Evolutionary conservation across 1,140 invertebrate genomes (phyloP), one percentile per base, ranked within the genome.

Genomic region (Agrilus planipennis): DNA sequence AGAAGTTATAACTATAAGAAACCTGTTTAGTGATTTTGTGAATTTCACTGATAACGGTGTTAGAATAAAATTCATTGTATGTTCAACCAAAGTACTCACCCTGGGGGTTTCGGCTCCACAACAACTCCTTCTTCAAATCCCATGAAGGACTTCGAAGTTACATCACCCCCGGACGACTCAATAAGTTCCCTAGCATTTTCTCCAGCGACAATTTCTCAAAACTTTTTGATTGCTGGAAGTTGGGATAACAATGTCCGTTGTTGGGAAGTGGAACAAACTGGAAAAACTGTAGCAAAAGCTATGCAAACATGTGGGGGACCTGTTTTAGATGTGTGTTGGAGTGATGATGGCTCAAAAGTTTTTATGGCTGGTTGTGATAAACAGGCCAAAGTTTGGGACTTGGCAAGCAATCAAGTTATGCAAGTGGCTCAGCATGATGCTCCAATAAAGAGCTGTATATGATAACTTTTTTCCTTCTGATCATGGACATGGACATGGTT

Each of bases 361-460:
- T 47, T 30, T 41, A 93, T 96, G 72, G 94, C 93, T 1, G 87
- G 89, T 14, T 89, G 89, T 65, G 95, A 99, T 61, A 99, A 99
- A 65, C 92, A 88, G 58, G 94, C 90, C 0, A 95, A 97, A 64
- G 89, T 92, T 58, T 99, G 96, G 96, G 95, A 99, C 65, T 70
- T 99, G 9, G 87, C 76, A 22, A 86, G 86, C 17, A 98, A 99
- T 70, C 91, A 97, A 59, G 75, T 84, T 11, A 75, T 94, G 41
- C 91, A 95, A 70, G 87, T 98, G 11, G 92, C 90, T 7, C 81
- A 82, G 38, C 96, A 99, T 63, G 93, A 99, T 64, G 91, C 86
- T 7, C 90, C 95, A 0, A 80, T 99, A 0, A 94, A 89, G 64
- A 94, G 89, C 3, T 93, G 94, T 50, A 0, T 58, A 72, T 37